Evolutionary conservation across 1,140 invertebrate species (phyloP), one percentile per base, ranked within the genome.

Genomic region (Pinna nobilis): DNA sequence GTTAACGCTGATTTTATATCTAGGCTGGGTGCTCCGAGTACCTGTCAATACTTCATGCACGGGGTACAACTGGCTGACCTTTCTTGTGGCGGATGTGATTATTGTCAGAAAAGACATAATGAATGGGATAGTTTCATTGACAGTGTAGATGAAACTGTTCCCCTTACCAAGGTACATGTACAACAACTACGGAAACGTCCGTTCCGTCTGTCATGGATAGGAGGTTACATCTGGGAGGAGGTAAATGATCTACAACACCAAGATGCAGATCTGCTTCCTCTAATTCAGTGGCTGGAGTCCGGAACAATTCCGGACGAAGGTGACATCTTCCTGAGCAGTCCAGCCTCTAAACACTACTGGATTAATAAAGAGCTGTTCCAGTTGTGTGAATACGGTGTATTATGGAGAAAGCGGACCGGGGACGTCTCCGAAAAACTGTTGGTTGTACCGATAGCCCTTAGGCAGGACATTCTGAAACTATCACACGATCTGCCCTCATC

Each of bases 1-100:
- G 11, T 28, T 2, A 83, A 85, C 41, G 84, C 78, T 2, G 84
- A 86, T 69, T 55, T 57, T 23, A 33, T 85, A 33, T 76, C 68
- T 11, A 50, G 69, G 20, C n/a, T 23, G 1, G 1, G n/a, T 0
- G 6, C 9, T 60, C 53, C 30, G 28, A 30, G 53, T 51, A 69
- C 20, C 57, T 69, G 66, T 69, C 66, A 0, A 69, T 69, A 9
- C 49, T 47, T 69, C n/a, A n/a, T n/a, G n/a, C n/a, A n/a, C n/a
- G n/a, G n/a, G n/a, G 55, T 59, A 7, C 37, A 28, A 41, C 53
- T 41, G 6, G 41, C 35, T 44, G 47, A 25, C 28, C 53, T 69
- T 33, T 41, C 66, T 15, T 69, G 66, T 35, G 55, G 66, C 3
- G 66, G 66, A 35, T 69, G 66, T 59, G 60, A 69, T 59, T n/a